Conservation (phyloP, 1,140 invertebrate genomes). For the Himalopsyche phryganea region DNA sequence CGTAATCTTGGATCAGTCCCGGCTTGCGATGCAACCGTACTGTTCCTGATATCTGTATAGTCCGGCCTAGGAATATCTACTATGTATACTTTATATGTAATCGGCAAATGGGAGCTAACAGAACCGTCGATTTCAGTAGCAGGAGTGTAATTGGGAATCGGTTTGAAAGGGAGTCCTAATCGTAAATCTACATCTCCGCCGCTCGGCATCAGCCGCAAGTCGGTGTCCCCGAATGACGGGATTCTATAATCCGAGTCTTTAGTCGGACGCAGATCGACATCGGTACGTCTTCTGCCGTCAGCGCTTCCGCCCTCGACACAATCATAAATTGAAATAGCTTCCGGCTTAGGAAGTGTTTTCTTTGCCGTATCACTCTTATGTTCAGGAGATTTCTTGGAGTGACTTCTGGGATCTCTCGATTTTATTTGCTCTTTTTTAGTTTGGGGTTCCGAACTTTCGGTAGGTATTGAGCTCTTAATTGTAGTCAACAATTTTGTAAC, state of each 20-base stretch:
- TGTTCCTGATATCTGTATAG: constrained; percentile 69
- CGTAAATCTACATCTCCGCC: constrained; percentile 70
- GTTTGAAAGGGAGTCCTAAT: constrained; percentile 71
- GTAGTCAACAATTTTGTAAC: constrained; percentile 65
- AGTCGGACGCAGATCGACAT: constrained; percentile 60
- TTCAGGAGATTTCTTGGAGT: constrained; percentile 24
- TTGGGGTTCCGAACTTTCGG: constrained; percentile 39
- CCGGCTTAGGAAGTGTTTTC: constrained; percentile 35
- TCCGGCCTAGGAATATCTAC: constrained; percentile 70
- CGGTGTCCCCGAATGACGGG: constrained; percentile 52
- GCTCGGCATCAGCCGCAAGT: constrained; percentile 49
- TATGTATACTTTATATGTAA: constrained; percentile 62
- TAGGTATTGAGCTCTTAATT: constrained; percentile 49
- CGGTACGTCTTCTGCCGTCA: constrained; percentile 46
- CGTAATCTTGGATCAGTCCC: constrained; percentile 67
- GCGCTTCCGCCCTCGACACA: constrained; percentile 49
- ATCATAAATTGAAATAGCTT: constrained; percentile 49
- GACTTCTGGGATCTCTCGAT: constrained; percentile 37
- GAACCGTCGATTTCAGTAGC: constrained; percentile 83
- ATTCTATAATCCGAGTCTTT: constrained; percentile 46
- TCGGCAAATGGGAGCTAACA: constrained; percentile 69
- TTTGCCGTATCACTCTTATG: constrained; percentile 16
- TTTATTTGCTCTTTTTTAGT: constrained; percentile 28
- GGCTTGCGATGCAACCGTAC: constrained; percentile 65
- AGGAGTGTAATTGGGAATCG: constrained; percentile 71